Conservation (phyloP, 2,113 vertebrate genomes). For the Aix galericulata region DNA sequence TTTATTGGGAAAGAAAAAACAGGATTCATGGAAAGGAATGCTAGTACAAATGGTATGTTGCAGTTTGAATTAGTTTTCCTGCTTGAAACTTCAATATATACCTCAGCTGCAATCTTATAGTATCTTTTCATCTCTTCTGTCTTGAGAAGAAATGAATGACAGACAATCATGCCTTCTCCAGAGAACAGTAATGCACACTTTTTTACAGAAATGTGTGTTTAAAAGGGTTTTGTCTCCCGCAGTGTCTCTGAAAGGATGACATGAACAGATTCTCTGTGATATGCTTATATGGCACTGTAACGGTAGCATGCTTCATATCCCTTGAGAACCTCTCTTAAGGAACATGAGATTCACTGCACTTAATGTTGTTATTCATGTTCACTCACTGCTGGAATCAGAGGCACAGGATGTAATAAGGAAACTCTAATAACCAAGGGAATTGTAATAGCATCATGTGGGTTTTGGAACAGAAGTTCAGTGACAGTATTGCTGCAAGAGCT, state of each 20-base stretch:
- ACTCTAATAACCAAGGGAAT: not conserved
- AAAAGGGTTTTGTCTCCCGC: not conserved
- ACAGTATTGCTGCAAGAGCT: not conserved
- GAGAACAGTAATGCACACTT: not conserved
- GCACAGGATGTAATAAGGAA: not conserved
- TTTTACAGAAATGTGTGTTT: not conserved
- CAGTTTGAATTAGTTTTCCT: not conserved
- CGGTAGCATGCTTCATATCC: not conserved
- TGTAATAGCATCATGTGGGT: not conserved
- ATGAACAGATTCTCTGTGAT: not conserved
- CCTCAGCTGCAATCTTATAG: not conserved
- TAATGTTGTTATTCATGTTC: not conserved
- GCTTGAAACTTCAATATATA: not conserved
- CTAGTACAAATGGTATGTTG: not conserved
- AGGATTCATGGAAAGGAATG: not conserved
- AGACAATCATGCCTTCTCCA: not conserved
- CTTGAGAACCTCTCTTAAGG: not conserved
- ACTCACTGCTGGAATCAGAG: not conserved
- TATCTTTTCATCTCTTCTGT: not conserved
- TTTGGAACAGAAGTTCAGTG: not conserved
- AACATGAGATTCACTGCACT: not conserved
- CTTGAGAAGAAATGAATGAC: not conserved
- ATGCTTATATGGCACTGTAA: not conserved
- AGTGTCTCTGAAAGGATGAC: not conserved
- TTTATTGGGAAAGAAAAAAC: not conserved